Conservation (phyloP, 2,888 invertebrate species). For the Cryptus armator region DNA sequence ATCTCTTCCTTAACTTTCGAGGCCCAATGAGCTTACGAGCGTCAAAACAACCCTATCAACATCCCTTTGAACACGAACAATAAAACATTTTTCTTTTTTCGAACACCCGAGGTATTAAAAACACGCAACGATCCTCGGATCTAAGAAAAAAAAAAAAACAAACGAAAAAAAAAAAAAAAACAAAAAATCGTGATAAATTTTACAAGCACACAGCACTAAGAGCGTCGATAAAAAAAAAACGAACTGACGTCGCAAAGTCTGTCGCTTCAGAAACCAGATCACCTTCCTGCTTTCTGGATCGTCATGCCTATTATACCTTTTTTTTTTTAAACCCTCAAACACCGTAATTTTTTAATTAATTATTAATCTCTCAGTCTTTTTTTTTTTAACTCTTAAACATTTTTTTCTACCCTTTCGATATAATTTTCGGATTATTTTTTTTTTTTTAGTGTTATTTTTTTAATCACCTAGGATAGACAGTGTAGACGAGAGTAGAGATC, state of each 20-base stretch:
- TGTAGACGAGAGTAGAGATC: conserved; percentile 32
- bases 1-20: not conserved
- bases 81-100: conserved; percentile 2
- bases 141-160: not conserved
- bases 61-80: conserved; percentile 49
- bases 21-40: not conserved
- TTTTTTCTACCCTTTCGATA: conserved; percentile 2
- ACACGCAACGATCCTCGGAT: conserved; percentile 1
- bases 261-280: conserved; percentile 14
- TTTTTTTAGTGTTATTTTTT: not conserved
- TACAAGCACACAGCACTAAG: conserved; percentile 34
- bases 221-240: not conserved
- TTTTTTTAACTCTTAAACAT: not conserved
- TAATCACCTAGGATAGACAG: conserved; percentile 43
- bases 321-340: not conserved
- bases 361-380: not conserved
- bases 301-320: conserved; percentile 4
- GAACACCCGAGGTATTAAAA: conserved; percentile 18
- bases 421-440: conserved; percentile 3
- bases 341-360: not conserved
- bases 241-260: conserved; percentile 2
- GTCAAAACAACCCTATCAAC: conserved; percentile 38
- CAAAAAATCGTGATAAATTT: conserved; percentile 2
- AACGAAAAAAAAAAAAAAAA: conserved; percentile 8
- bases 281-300: conserved; percentile 10